Percentiles rank a stretch among this genome's conserved stretches.
Conservation (phyloP, 2,888 invertebrate genomes). For the Matsumyia berberina region DNA sequence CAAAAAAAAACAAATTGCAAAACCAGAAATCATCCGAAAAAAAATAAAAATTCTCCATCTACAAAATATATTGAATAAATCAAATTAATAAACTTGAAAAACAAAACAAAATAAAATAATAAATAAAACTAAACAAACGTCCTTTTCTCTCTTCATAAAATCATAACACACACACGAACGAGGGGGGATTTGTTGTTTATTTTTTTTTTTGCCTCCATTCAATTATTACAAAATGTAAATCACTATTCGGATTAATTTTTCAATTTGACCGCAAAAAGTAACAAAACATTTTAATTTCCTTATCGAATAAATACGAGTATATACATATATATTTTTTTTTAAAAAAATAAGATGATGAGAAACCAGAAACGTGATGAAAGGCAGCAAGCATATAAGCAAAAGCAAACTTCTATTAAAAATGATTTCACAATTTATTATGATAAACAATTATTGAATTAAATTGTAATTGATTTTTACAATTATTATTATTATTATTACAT, state of each 20-base stretch:
- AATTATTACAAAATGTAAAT: not conserved
- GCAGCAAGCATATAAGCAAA: not conserved
- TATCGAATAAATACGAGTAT: not conserved
- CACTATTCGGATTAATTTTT: too few species aligned
- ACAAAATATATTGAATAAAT: conserved; percentile 45
- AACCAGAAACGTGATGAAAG: conserved; percentile 2
- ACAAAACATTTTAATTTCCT: not conserved
- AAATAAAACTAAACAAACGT: conserved; percentile 53
- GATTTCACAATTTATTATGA: conserved; percentile 28
- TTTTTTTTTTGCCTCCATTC: conserved; percentile 16
- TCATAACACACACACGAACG: conserved; percentile 1
- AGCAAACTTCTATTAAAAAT: conserved; percentile 18
- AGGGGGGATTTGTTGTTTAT: too few species aligned
- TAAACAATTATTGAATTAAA: conserved; percentile 38
- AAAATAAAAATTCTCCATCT: conserved; percentile 39
- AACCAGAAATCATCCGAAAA: conserved; percentile 23
- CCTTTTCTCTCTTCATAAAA: conserved; percentile 41
- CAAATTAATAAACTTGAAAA: conserved; percentile 42
- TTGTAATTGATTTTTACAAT: conserved; percentile 59
- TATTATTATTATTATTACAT: conserved; percentile 67
- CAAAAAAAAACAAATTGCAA: conserved; percentile 31
- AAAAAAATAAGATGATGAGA: not conserved
- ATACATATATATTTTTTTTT: not conserved
- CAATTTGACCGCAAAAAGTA: not conserved
- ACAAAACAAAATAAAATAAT: conserved; percentile 20